A percentile compares a stretch with the other conserved stretches of the same genome.
phyloP scores from a whole-genome alignment of 2,113 vertebrate genomes.

The Paratilapia polleni region DNA sequence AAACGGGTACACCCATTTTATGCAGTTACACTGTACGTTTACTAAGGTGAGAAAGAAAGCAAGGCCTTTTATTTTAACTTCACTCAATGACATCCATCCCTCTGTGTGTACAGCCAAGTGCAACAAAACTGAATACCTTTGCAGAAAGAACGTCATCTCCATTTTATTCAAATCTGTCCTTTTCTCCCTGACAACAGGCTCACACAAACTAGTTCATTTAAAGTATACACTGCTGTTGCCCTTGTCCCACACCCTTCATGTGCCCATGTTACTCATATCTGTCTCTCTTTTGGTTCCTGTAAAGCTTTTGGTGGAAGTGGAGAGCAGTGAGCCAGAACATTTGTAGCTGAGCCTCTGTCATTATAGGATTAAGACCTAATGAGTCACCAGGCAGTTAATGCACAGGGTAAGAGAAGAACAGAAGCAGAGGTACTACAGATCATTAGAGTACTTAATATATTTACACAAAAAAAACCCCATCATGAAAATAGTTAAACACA shows the following conservation, averaged over 20 bases:
- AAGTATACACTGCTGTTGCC: neutral
- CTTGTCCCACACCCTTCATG: neutral
- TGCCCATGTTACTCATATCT: neutral
- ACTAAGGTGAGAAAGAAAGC: no score
- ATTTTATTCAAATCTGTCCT: neutral
- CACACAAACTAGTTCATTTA: neutral
- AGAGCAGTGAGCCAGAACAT: slow-evolving; percentile 45
- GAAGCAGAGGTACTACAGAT: neutral
- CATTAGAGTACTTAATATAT: neutral
- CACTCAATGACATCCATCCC: no score
- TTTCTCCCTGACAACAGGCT: neutral
- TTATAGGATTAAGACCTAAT: slow-evolving; percentile 66
- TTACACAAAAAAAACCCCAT: no score
- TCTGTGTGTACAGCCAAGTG: no score
- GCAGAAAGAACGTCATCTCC: neutral
- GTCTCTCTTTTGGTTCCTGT: slow-evolving; percentile 14
- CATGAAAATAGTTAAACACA: neutral
- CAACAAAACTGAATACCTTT: no score
- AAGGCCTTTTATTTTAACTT: no score
- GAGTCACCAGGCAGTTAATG: slow-evolving; percentile 57
- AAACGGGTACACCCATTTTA: no score
- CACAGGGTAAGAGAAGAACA: slow-evolving; percentile 6
- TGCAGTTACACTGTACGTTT: no score
- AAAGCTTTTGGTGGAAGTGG: slow-evolving; percentile 29
- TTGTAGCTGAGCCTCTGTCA: slow-evolving; percentile 56